phyloP scores from a whole-genome alignment of 2,888 invertebrate genomes.

The Synergus japonicus region DNA sequence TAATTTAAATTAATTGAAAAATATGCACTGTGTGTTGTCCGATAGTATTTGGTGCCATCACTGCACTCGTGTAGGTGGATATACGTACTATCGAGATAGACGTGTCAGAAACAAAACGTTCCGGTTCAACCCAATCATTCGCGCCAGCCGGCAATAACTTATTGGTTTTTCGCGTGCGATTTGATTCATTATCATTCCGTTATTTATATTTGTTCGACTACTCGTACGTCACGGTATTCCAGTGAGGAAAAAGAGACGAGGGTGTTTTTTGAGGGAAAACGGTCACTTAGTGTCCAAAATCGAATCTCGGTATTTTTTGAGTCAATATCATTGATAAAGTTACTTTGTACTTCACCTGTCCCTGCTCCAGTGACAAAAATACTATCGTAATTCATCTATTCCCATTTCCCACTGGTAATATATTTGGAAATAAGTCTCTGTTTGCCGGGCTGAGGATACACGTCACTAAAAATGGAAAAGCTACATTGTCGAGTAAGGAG shows the following conservation, averaged over 20 bases:
- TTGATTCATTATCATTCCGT: constrained; percentile 76
- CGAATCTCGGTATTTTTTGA: background rate
- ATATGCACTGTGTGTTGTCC: constrained; percentile 74
- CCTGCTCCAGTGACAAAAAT: too few relatives aligned
- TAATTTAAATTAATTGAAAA: constrained; percentile 77
- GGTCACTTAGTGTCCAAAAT: background rate
- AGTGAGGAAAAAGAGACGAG: constrained; percentile 48
- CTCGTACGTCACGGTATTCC: constrained; percentile 60
- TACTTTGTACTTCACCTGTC: too few relatives aligned
- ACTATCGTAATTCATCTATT: too few relatives aligned
- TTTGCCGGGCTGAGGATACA: background rate
- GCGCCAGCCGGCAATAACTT: constrained; percentile 73
- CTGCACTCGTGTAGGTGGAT: constrained; percentile 21
- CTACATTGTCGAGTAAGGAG: background rate
- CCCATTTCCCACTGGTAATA: too few relatives aligned
- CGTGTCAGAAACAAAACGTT: constrained; percentile 57
- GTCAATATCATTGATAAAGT: background rate
- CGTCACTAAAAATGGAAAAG: constrained; percentile 30
- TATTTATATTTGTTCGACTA: constrained; percentile 73
- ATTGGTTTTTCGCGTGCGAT: constrained; percentile 75
- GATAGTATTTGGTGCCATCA: constrained; percentile 62
- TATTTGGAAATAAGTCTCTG: background rate
- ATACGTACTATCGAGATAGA: constrained; percentile 53
- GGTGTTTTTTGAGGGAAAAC: background rate
- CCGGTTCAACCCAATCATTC: constrained; percentile 71